These are phyloP conservation scores for Phaethon lepturus DNA, from an alignment of 2,113 vertebrate genomes.

Conservation along the genomic window DNA sequence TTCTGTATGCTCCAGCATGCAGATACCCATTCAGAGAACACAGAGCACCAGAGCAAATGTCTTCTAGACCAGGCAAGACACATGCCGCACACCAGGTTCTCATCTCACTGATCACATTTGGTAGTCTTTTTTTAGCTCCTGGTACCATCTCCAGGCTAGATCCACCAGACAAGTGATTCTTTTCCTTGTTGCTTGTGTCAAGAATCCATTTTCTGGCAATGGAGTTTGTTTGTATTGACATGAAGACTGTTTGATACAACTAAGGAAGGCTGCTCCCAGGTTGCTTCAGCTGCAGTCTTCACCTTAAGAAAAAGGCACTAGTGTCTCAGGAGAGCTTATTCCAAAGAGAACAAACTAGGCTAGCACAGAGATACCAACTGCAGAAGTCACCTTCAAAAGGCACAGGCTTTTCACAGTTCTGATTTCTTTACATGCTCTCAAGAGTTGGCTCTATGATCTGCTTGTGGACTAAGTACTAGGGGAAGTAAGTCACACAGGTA, in stretches of 20 bases:
- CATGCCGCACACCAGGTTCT: not conserved
- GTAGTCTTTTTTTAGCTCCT: not conserved
- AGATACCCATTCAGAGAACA: not conserved
- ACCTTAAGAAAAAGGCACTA: not conserved
- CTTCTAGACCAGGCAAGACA: not conserved
- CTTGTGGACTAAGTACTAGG: not conserved
- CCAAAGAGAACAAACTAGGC: not conserved
- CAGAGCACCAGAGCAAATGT: not conserved
- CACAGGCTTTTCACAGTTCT: not conserved
- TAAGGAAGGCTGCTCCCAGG: not conserved
- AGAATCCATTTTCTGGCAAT: not conserved
- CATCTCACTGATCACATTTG: not conserved
- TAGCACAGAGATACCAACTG: not conserved
- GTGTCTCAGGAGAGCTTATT: not conserved
- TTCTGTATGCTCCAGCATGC: not conserved
- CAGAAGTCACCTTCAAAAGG: not conserved
- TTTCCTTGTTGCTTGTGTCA: not conserved
- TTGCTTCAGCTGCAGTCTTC: not conserved
- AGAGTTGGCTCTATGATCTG: not conserved
- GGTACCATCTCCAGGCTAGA: not conserved
- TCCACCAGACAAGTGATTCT: not conserved
- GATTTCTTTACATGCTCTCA: rapidly evolving
- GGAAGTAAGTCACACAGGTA: rapidly evolving
- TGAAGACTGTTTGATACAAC: not conserved
- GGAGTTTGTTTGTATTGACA: not conserved